phyloP scores from a whole-genome alignment of 2,113 vertebrate genomes.

The Uria lomvia region DNA sequence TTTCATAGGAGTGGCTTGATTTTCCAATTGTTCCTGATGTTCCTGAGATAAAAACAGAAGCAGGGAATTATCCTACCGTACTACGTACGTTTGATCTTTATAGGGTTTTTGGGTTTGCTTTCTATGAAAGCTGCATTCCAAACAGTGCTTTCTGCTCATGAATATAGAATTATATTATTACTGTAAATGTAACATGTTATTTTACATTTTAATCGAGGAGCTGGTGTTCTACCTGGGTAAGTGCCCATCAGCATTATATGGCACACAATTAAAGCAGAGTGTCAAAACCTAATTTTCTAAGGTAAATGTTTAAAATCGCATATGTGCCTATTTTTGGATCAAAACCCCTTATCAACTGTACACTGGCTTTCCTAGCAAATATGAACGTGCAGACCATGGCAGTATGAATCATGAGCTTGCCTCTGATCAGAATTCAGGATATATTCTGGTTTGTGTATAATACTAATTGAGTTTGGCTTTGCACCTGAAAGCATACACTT shows the following conservation, averaged over 20 bases:
- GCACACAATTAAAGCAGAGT: constrained; percentile 62
- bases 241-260: constrained; percentile 50
- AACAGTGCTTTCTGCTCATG: neutral
- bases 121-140: constrained; percentile 16
- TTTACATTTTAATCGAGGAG: constrained; percentile 45
- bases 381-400: constrained; percentile 35
- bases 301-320: constrained; percentile 39
- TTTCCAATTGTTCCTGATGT: neutral
- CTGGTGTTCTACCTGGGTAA: constrained; percentile 25
- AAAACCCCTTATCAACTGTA: constrained; percentile 30
- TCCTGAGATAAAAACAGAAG: constrained; percentile 2
- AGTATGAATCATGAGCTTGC: constrained; percentile 63
- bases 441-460: constrained; percentile 48
- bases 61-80: neutral
- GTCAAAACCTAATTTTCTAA: constrained; percentile 60
- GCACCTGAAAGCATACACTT: constrained; percentile 54
- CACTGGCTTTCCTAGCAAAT: constrained; percentile 53
- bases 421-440: constrained; percentile 61
- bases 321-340: constrained; percentile 53
- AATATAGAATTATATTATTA: neutral
- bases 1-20: constrained; percentile 3
- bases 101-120: neutral
- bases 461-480: constrained; percentile 62
- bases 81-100: neutral
- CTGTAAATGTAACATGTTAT: constrained; percentile 4